phyloP scores from a whole-genome alignment of 2,113 vertebrate species.

The Dascyllus trimaculatus region DNA sequence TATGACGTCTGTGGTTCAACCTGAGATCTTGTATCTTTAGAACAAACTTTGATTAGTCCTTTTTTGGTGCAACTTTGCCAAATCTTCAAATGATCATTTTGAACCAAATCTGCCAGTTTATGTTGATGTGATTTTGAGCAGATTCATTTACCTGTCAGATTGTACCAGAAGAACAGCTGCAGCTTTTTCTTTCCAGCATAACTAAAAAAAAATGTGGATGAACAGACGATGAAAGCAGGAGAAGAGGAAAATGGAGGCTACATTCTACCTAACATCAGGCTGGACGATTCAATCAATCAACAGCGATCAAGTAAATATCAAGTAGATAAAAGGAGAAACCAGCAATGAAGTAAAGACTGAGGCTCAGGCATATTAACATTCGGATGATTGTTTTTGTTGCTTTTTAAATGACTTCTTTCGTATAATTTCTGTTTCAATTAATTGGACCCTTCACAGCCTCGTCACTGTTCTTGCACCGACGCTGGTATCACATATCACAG shows the following conservation, averaged over 20 bases:
- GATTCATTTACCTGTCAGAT: slow-evolving; percentile 1
- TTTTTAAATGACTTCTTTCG: not conserved
- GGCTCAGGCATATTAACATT: slow-evolving; percentile 33
- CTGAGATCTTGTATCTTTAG: slow-evolving; percentile 9
- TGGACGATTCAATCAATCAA: slow-evolving; percentile 13
- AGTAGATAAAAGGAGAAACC: slow-evolving; percentile 37
- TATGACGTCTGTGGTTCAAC: slow-evolving; percentile 9
- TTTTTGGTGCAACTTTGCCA: not conserved
- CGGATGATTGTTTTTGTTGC: slow-evolving; percentile 39
- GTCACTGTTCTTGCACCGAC: slow-evolving; percentile 12
- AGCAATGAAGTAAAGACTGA: slow-evolving; percentile 29
- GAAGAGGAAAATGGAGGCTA: slow-evolving; percentile 40
- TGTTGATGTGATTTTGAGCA: not conserved
- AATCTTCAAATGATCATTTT: not conserved
- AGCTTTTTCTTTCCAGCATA: slow-evolving; percentile 20
- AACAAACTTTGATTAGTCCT: not conserved
- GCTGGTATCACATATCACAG: slow-evolving; percentile 15
- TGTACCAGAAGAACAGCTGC: slow-evolving; percentile 16
- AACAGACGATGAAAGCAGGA: slow-evolving; percentile 12
- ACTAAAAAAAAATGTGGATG: slow-evolving; percentile 17
- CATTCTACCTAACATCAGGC: slow-evolving; percentile 52
- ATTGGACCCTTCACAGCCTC: slow-evolving; percentile 39
- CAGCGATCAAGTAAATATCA: slow-evolving; percentile 50
- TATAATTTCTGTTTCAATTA: slow-evolving; percentile 8
- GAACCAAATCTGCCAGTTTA: slow-evolving; percentile 12